phyloP scores from a whole-genome alignment of 2,888 invertebrate genomes.

The Torymus auratus region DNA sequence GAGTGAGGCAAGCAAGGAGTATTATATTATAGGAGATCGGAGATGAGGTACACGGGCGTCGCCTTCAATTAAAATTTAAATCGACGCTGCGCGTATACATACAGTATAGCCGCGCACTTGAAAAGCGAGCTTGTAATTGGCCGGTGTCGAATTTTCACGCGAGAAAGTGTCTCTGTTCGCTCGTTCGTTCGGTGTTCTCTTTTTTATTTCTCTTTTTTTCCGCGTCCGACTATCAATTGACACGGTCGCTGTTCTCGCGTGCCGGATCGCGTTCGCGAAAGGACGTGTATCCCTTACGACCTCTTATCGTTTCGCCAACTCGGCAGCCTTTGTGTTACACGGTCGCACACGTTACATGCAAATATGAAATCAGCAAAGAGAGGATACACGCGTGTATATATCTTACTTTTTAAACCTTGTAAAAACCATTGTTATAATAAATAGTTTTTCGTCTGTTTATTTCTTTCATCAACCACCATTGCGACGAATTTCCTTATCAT shows the following conservation, averaged over 20 bases:
- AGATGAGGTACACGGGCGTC: not conserved
- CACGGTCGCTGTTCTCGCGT: not conserved
- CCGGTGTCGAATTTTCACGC: constrained; percentile 51
- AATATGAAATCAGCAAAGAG: no score
- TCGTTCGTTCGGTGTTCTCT: not conserved
- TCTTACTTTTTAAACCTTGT: no score
- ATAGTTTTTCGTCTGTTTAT: no score
- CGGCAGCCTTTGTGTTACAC: no score
- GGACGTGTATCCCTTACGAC: not conserved
- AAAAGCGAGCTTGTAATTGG: constrained; percentile 54
- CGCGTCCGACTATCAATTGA: constrained; percentile 12
- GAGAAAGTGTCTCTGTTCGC: no score
- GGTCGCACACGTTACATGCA: no score
- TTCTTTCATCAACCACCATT: no score
- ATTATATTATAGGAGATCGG: not conserved
- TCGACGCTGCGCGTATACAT: constrained; percentile 25
- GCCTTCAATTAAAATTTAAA: constrained; percentile 55
- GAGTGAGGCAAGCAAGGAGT: not conserved
- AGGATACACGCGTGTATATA: no score
- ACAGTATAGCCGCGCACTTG: constrained; percentile 35
- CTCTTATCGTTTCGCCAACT: not conserved
- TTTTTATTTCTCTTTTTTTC: not conserved
- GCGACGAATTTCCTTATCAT: no score
- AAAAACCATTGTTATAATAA: no score
- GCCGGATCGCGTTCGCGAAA: not conserved